A percentile compares a stretch with the other conserved stretches of the same genome.
These are phyloP conservation scores for Philopedon plagiatum DNA, from an alignment of 2,888 invertebrate genomes.

Conservation along the genomic window DNA sequence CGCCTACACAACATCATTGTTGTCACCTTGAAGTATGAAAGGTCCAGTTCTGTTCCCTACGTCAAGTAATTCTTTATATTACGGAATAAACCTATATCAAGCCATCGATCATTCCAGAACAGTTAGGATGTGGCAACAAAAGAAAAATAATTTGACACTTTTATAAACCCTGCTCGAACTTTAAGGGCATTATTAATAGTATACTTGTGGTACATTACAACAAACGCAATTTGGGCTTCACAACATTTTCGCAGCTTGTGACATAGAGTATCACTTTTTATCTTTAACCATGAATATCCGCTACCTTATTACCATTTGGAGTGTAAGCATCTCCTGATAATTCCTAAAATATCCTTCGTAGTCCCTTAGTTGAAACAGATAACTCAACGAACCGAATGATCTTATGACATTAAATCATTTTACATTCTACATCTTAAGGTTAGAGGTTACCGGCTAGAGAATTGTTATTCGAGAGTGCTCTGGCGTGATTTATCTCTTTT, in stretches of 20 bases:
- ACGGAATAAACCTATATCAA: too few relatives aligned
- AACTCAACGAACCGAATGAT: conserved; percentile 12
- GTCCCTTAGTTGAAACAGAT: not conserved
- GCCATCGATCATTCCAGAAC: too few relatives aligned
- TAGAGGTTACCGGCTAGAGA: not conserved
- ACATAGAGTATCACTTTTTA: too few relatives aligned
- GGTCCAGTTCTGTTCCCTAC: too few relatives aligned
- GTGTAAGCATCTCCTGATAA: not conserved
- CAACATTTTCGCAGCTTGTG: too few relatives aligned
- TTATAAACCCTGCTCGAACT: not conserved
- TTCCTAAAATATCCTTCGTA: not conserved
- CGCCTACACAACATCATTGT: too few relatives aligned
- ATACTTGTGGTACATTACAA: too few relatives aligned
- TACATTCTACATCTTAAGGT: not conserved
- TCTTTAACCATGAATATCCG: too few relatives aligned
- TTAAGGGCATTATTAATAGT: too few relatives aligned
- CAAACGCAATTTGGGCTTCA: too few relatives aligned
- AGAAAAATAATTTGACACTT: not conserved
- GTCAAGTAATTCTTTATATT: too few relatives aligned
- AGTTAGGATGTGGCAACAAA: not conserved
- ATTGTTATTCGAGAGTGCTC: not conserved
- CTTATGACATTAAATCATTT: conserved; percentile 2
- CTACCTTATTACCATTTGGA: not conserved
- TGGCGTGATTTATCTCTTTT: conserved; percentile 6
- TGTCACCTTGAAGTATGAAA: too few relatives aligned